A percentile compares a stretch with the other conserved stretches of the same genome.
Evolutionary conservation across 30 jellyfish, hydroid and myxozoan species (phyloP).

Genomic region (Pelagia noctiluca): DNA sequence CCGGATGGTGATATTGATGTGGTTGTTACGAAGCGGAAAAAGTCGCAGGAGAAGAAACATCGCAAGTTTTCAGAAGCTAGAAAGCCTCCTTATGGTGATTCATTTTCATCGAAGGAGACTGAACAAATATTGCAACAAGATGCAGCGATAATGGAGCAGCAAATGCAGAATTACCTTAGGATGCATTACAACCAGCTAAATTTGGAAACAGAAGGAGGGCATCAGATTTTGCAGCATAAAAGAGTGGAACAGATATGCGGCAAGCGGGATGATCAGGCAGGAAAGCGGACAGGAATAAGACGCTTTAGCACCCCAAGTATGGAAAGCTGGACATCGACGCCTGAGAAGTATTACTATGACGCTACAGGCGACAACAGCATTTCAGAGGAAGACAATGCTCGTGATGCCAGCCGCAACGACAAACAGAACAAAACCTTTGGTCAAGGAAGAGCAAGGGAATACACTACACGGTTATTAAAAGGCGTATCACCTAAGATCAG

Average conservation of each 20-base stretch:
- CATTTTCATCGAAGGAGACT: constrained; percentile 45
- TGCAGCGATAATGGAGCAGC: constrained; percentile 60
- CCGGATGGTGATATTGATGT: constrained; percentile 42
- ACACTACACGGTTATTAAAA: constrained; percentile 60
- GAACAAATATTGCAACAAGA: constrained; percentile 55
- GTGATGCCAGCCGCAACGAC: constrained; percentile 45
- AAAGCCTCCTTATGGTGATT: constrained; percentile 54
- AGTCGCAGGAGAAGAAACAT: neutral
- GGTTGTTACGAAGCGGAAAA: constrained; percentile 25
- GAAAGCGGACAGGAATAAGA: constrained; percentile 61
- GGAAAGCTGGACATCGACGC: constrained; percentile 82
- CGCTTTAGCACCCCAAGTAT: constrained; percentile 74
- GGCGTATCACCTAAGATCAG: constrained; percentile 72
- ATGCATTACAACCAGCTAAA: neutral
- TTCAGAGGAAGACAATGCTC: constrained; percentile 57
- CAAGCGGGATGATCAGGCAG: constrained; percentile 31
- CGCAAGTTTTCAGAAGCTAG: constrained; percentile 18
- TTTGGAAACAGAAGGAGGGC: too few relatives aligned
- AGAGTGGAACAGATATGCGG: constrained; percentile 10
- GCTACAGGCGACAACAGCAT: constrained; percentile 68
- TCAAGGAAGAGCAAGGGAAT: constrained; percentile 62
- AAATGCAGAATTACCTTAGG: constrained; percentile 39
- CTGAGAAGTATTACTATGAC: constrained; percentile 74
- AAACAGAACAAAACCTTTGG: constrained; percentile 54
- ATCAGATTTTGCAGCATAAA: neutral